phyloP scores from a whole-genome alignment of 2,888 invertebrate species.

The Lutraria lutraria region DNA sequence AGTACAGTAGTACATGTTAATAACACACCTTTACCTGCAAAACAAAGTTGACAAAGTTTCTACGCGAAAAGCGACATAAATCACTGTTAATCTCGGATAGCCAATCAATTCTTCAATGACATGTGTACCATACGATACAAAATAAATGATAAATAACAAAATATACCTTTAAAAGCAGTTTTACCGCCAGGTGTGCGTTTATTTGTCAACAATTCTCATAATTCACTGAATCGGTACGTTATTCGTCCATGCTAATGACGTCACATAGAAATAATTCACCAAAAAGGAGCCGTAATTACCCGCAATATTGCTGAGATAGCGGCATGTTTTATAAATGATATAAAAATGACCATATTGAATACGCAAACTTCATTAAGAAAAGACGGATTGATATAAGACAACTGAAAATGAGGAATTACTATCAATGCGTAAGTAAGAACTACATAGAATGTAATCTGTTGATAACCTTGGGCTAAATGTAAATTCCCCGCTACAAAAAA shows the following conservation, averaged over 20 bases:
- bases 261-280: neutral
- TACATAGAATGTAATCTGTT: too few relatives aligned
- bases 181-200: neutral
- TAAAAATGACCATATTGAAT: too few relatives aligned
- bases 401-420: too few relatives aligned
- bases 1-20: neutral
- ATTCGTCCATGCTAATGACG: slow-evolving; percentile 28
- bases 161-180: neutral
- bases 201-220: slow-evolving; percentile 8
- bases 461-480: too few relatives aligned
- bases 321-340: neutral
- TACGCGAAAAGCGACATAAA: neutral
- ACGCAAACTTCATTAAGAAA: too few relatives aligned
- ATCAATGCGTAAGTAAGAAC: too few relatives aligned
- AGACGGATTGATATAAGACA: too few relatives aligned
- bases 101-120: neutral
- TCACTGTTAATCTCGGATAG: neutral
- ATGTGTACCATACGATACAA: neutral
- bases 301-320: neutral
- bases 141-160: neutral
- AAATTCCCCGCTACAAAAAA: too few relatives aligned
- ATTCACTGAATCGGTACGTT: neutral
- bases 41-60: slow-evolving; percentile 9
- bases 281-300: neutral
- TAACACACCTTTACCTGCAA: neutral